phyloP scores from a whole-genome alignment of 2,113 vertebrate genomes.

The Stegastes partitus region DNA sequence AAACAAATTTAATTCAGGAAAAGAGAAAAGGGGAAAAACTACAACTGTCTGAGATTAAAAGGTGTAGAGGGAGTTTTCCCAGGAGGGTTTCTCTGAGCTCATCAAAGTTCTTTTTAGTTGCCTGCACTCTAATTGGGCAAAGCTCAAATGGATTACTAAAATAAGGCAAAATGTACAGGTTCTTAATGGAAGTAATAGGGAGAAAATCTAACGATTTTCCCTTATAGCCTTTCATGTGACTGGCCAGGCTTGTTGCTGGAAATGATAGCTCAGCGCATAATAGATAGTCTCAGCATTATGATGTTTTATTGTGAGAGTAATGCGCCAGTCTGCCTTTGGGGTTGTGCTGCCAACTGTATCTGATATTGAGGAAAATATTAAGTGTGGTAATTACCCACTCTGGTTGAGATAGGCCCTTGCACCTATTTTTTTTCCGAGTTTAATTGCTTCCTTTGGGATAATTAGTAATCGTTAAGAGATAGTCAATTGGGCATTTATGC shows the following conservation, averaged over 20 bases:
- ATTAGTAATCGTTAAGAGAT: constrained; percentile 81
- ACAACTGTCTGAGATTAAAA: constrained; percentile 34
- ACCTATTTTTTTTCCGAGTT: constrained; percentile 49
- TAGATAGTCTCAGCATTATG: constrained; percentile 43
- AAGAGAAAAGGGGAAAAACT: constrained; percentile 4
- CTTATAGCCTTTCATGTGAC: constrained; percentile 38
- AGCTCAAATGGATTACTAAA: constrained; percentile 51
- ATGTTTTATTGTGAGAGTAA: constrained; percentile 60
- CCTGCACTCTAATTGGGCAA: constrained; percentile 62
- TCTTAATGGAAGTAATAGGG: constrained; percentile 47
- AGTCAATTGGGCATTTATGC: constrained; percentile 74
- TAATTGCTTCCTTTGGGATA: constrained; percentile 81
- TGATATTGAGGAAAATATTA: constrained; percentile 76
- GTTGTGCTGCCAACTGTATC: constrained; percentile 67
- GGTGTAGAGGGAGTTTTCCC: constrained; percentile 19
- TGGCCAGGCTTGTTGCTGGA: constrained; percentile 49
- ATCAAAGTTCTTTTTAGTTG: constrained; percentile 42
- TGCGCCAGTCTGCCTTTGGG: constrained; percentile 55
- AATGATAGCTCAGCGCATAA: constrained; percentile 61
- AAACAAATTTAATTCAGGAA: constrained; percentile 34
- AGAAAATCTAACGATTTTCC: constrained; percentile 39
- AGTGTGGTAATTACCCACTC: constrained; percentile 75
- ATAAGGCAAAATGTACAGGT: constrained; percentile 40
- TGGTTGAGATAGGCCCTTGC: constrained; percentile 63
- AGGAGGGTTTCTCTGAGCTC: constrained; percentile 30